Conservation (phyloP, 2,888 invertebrate species). For the Sylvicola fuscatus region DNA sequence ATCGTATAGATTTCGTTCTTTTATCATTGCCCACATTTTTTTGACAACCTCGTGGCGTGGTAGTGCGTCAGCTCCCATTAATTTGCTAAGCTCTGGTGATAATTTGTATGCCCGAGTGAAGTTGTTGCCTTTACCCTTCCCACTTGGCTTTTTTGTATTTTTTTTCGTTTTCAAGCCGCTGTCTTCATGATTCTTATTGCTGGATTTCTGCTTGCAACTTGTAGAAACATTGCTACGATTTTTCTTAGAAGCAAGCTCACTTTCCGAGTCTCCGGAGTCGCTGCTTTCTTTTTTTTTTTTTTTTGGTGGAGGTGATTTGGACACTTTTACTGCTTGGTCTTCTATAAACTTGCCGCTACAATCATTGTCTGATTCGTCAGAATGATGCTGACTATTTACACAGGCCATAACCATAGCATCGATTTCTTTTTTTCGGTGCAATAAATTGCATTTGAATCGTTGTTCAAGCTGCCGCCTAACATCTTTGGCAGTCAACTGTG, state of each 20-base stretch:
- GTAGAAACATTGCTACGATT: slow-evolving; percentile 29
- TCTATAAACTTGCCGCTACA: slow-evolving; percentile 16
- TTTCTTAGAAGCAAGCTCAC: slow-evolving; percentile 23
- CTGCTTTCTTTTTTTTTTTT: slow-evolving; percentile 20
- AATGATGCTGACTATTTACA: slow-evolving; percentile 26
- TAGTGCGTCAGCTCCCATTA: slow-evolving; percentile 67
- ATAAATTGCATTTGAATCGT: slow-evolving; percentile 53
- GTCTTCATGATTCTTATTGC: slow-evolving; percentile 15
- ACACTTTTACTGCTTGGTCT: background rate
- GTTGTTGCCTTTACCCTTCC: slow-evolving; percentile 42
- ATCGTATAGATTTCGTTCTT: slow-evolving; percentile 73
- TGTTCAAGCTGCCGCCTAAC: slow-evolving; percentile 72
- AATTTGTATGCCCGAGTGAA: slow-evolving; percentile 71
- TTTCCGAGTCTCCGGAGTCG: slow-evolving; percentile 14
- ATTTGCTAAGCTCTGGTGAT: slow-evolving; percentile 63
- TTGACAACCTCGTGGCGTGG: slow-evolving; percentile 81
- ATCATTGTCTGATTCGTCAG: slow-evolving; percentile 26
- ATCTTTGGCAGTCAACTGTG: slow-evolving; percentile 70
- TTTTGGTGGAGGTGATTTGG: slow-evolving; percentile 2
- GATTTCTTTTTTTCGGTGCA: slow-evolving; percentile 65
- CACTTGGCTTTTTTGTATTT: slow-evolving; percentile 8
- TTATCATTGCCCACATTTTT: slow-evolving; percentile 76
- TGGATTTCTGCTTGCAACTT: slow-evolving; percentile 28
- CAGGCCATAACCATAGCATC: slow-evolving; percentile 72
- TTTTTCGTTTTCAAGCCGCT: slow-evolving; percentile 15